Conservation (phyloP, 1,140 invertebrate species). For the Listronotus bonariensis region DNA sequence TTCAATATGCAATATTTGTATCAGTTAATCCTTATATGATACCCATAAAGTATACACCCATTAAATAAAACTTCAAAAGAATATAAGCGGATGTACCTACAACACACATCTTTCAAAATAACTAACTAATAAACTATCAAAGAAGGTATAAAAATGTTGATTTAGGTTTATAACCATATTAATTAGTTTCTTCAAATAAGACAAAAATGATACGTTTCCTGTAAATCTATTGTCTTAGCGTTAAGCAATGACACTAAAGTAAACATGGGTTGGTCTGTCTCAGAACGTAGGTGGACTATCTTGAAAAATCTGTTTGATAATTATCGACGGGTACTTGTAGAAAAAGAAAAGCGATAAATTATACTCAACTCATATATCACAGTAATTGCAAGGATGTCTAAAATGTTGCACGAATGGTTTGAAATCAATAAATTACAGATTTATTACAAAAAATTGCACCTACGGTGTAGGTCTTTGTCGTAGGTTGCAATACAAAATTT, state of each 20-base stretch:
- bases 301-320: conserved; percentile 1
- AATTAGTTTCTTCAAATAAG: conserved; percentile 18
- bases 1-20: too few species aligned
- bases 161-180: conserved; percentile 12
- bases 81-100: neutral
- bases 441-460: too few species aligned
- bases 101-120: neutral
- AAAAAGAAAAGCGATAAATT: neutral
- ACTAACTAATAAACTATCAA: conserved; percentile 9
- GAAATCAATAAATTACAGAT: too few species aligned
- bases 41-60: neutral
- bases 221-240: conserved; percentile 15
- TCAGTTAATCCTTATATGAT: too few species aligned
- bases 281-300: neutral
- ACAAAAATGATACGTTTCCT: conserved; percentile 23
- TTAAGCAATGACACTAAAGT: conserved; percentile 10
- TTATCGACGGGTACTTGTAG: neutral
- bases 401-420: too few species aligned
- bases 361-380: neutral
- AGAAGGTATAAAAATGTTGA: conserved; percentile 15
- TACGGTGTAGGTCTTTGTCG: too few species aligned
- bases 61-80: neutral
- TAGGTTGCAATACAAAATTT: too few species aligned
- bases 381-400: too few species aligned
- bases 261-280: conserved; percentile 15